A percentile compares a stretch with the other conserved stretches of the same genome.
phyloP scores from a whole-genome alignment of 1,140 invertebrate species.

The fruit fly (Drosophila melanogaster) region DNA sequence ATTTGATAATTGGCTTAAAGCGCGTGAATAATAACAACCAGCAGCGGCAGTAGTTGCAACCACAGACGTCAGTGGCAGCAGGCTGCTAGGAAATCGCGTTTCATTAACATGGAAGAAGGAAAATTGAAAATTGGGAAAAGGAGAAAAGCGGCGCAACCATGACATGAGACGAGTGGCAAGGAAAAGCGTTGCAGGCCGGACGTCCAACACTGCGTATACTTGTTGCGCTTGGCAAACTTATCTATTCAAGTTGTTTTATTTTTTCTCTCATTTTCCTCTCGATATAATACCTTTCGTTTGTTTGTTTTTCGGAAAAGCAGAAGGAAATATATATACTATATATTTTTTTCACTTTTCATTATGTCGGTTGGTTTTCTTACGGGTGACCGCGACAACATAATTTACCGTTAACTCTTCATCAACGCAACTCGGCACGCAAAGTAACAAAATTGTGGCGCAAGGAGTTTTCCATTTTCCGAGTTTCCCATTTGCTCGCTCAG shows the following conservation, averaged over 20 bases:
- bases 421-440: slow-evolving; percentile 63
- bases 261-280: slow-evolving; percentile 37
- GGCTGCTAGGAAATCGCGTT: slow-evolving; percentile 74
- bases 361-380: slow-evolving; percentile 26
- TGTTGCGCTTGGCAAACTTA: slow-evolving; percentile 45
- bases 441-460: slow-evolving; percentile 22
- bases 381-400: slow-evolving; percentile 70
- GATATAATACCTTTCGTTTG: slow-evolving; percentile 51
- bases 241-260: slow-evolving; percentile 31
- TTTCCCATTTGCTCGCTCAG: slow-evolving; percentile 43
- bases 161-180: slow-evolving; percentile 53
- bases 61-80: slow-evolving; percentile 29
- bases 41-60: slow-evolving; percentile 43
- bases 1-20: slow-evolving; percentile 76
- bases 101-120: slow-evolving; percentile 73
- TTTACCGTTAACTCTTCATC: slow-evolving; percentile 76
- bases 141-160: slow-evolving; percentile 44
- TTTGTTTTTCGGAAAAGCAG: slow-evolving; percentile 66
- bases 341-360: slow-evolving; percentile 21
- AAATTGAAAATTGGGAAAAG: slow-evolving; percentile 61
- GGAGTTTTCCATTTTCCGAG: slow-evolving; percentile 27
- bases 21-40: slow-evolving; percentile 79
- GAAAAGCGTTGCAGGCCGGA: neutral
- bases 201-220: slow-evolving; percentile 69
- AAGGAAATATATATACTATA: slow-evolving; percentile 32